Evolutionary conservation across 1,140 invertebrate genomes (phyloP).

Genomic region (Elysia chlorotica): DNA sequence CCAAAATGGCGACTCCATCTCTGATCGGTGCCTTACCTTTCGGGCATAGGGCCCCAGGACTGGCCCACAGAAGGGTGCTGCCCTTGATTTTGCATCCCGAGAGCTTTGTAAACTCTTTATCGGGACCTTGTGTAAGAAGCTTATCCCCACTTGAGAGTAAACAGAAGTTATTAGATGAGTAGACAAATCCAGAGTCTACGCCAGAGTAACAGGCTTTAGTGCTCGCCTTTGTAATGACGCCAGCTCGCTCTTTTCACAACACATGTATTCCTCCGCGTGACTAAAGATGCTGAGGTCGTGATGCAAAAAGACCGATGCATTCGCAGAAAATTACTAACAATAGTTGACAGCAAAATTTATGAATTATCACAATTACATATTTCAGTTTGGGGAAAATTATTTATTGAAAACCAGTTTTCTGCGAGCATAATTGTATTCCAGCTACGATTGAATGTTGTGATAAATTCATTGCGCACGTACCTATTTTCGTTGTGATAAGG

Average conservation of each 20-base stretch:
- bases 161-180: constrained; percentile 7
- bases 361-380: too few relatives aligned
- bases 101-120: not conserved
- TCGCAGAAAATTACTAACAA: too few relatives aligned
- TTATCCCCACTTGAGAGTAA: constrained; percentile 6
- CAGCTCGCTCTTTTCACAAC: constrained; percentile 13
- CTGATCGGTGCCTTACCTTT: constrained; percentile 10
- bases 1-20: constrained; percentile 22
- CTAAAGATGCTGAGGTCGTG: too few relatives aligned
- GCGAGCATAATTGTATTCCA: too few relatives aligned
- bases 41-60: constrained; percentile 6
- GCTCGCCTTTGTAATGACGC: constrained; percentile 15
- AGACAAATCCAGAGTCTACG: constrained; percentile 9
- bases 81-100: constrained; percentile 21
- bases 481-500: not conserved
- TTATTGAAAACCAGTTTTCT: too few relatives aligned
- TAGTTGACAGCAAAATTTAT: too few relatives aligned
- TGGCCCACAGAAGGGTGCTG: constrained; percentile 9
- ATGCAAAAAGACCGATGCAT: too few relatives aligned
- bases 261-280: constrained; percentile 21
- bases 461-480: constrained; percentile 4
- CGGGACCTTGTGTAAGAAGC: not conserved
- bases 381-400: too few relatives aligned
- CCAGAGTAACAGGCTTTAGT: constrained; percentile 1
- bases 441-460: not conserved